phyloP scores from a whole-genome alignment of 2,113 vertebrate genomes.

The Equus przewalskii region DNA sequence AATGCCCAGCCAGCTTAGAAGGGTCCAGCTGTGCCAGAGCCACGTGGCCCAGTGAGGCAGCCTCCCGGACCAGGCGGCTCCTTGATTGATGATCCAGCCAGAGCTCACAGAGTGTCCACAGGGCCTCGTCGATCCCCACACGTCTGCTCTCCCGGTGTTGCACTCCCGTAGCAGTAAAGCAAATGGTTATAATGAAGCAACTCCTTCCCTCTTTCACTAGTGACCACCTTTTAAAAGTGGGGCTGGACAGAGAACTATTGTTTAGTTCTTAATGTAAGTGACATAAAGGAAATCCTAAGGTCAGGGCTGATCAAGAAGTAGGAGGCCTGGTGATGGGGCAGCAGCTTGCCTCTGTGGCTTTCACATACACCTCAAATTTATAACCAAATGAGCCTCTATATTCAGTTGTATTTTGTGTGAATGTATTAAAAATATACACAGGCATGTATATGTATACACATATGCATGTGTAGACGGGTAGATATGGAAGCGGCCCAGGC shows the following conservation, averaged over 20 bases:
- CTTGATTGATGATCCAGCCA: background rate
- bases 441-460: background rate
- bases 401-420: background rate
- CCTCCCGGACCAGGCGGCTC: background rate
- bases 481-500: background rate
- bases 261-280: background rate
- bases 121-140: background rate
- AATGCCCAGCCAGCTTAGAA: background rate
- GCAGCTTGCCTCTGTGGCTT: background rate
- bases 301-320: background rate
- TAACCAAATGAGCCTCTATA: background rate
- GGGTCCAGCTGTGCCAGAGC: slow-evolving; percentile 56
- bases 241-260: background rate
- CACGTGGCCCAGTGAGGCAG: background rate
- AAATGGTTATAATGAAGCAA: background rate
- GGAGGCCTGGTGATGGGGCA: fast-evolving
- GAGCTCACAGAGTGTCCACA: background rate
- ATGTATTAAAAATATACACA: background rate
- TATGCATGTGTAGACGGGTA: too few relatives aligned
- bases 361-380: background rate
- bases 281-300: background rate
- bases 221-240: background rate
- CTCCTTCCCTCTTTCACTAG: background rate
- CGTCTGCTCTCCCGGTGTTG: background rate
- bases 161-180: background rate